A percentile compares a stretch with the other conserved stretches of the same genome.
Conservation (phyloP, 2,113 vertebrate species). For the Pogona vitticeps region DNA sequence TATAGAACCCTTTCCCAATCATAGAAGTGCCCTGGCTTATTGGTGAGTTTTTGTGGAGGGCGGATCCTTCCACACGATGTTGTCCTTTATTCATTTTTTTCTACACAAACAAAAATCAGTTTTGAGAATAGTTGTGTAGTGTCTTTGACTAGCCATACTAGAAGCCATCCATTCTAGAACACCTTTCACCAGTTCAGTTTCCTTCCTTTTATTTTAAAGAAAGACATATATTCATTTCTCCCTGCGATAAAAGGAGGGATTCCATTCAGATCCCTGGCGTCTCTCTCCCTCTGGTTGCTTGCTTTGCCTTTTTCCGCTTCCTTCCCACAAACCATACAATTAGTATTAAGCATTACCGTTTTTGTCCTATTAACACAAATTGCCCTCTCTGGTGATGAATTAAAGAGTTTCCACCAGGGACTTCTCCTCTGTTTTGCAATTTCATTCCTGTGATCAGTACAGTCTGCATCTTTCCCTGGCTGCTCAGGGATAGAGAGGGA, state of each 20-base stretch:
- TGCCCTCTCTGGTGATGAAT: slow-evolving; percentile 68
- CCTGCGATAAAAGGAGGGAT: background rate
- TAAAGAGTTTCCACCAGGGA: slow-evolving; percentile 63
- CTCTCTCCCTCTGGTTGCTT: slow-evolving; percentile 15
- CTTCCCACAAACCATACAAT: slow-evolving; percentile 59
- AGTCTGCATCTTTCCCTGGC: slow-evolving; percentile 49
- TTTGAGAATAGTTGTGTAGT: background rate
- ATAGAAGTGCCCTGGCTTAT: too few relatives aligned
- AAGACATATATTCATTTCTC: slow-evolving; percentile 5
- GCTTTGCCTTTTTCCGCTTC: slow-evolving; percentile 16
- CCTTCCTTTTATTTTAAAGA: fast-evolving
- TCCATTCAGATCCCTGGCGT: background rate
- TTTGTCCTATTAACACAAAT: slow-evolving; percentile 69
- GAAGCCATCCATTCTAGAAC: background rate
- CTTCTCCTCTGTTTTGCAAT: slow-evolving; percentile 60
- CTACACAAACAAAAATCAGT: background rate
- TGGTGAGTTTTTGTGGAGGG: too few relatives aligned
- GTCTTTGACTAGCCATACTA: background rate
- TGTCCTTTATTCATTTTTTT: too few relatives aligned
- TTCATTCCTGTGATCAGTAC: slow-evolving; percentile 62
- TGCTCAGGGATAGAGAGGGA: slow-evolving; percentile 59
- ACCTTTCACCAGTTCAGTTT: background rate
- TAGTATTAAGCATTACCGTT: slow-evolving; percentile 67
- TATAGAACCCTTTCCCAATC: too few relatives aligned
- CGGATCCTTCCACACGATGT: too few relatives aligned